phyloP scores from a whole-genome alignment of 2,113 vertebrate genomes.

The Agapornis roseicollis region DNA sequence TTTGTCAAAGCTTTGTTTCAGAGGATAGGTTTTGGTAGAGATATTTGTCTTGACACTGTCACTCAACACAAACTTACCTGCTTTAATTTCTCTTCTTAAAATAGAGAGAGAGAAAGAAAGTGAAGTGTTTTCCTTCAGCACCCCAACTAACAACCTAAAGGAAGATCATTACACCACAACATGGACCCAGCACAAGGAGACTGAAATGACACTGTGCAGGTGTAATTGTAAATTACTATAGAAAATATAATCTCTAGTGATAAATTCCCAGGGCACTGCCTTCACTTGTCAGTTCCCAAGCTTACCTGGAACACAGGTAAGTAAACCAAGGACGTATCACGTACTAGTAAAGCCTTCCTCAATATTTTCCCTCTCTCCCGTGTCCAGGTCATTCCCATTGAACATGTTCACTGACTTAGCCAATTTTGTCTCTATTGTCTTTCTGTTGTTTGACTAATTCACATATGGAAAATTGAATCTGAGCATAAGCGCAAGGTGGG shows the following conservation, averaged over 20 bases:
- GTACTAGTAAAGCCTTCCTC: constrained; percentile 32
- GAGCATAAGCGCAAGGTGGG: constrained; percentile 21
- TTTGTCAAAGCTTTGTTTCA: not conserved
- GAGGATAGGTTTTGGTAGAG: not conserved
- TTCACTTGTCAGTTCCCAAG: constrained; percentile 46
- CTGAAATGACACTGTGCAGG: constrained; percentile 37
- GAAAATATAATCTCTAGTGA: constrained; percentile 50
- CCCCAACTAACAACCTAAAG: not conserved
- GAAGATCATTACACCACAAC: constrained; percentile 21
- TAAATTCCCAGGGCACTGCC: constrained; percentile 37
- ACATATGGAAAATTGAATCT: constrained; percentile 62
- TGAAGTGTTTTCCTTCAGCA: not conserved
- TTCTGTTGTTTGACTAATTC: constrained; percentile 61
- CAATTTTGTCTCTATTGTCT: constrained; percentile 54
- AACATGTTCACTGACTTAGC: constrained; percentile 27
- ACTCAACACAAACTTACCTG: not conserved
- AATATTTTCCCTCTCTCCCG: not conserved
- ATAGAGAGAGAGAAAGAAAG: not conserved
- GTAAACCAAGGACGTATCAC: constrained; percentile 53
- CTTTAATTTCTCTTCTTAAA: constrained; percentile 10
- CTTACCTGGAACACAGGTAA: constrained; percentile 27
- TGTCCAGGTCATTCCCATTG: not conserved
- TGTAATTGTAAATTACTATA: constrained; percentile 21
- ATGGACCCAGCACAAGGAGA: not conserved
- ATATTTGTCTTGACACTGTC: not conserved